Percentiles rank a stretch among this genome's conserved stretches.
These are phyloP conservation scores for Coranthus polyacanthus DNA, from an alignment of 2,797 vertebrate genomes.

Conservation along the genomic window DNA sequence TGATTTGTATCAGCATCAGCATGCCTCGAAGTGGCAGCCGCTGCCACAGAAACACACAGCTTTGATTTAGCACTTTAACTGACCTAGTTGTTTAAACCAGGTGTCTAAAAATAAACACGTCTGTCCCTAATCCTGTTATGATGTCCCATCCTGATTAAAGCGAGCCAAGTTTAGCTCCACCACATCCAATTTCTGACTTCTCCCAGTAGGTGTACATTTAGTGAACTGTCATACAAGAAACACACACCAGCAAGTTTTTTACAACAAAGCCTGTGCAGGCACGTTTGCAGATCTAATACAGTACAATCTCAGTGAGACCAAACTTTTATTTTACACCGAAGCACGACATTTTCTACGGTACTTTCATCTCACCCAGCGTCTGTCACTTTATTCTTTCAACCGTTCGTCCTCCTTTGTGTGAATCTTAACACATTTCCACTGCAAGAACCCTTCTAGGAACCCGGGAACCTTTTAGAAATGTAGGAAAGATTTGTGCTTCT, in stretches of 20 bases:
- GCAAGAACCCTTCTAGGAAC: no score
- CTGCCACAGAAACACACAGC: slow-evolving; percentile 22
- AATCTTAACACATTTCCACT: no score
- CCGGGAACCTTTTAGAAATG: no score
- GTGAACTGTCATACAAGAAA: slow-evolving; percentile 4
- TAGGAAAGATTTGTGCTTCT: no score
- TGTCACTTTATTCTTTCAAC: no score
- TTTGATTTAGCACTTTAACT: slow-evolving; percentile 36
- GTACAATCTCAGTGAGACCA: no score
- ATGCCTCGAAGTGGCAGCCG: not conserved
- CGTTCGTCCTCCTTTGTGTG: no score
- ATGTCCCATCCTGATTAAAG: slow-evolving; percentile 60
- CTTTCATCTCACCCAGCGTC: no score
- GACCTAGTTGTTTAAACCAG: slow-evolving; percentile 55
- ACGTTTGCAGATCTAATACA: no score
- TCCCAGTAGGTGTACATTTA: slow-evolving; percentile 12
- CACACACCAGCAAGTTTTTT: not conserved
- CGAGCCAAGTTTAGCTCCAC: slow-evolving; percentile 50
- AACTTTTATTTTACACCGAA: no score
- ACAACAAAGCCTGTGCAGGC: not conserved
- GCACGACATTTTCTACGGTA: no score
- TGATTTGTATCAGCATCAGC: slow-evolving; percentile 30
- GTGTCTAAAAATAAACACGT: slow-evolving; percentile 70
- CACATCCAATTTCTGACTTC: slow-evolving; percentile 27
- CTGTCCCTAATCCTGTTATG: slow-evolving; percentile 57